These are phyloP conservation scores for Drosophila mayri DNA, from an alignment of 1,140 invertebrate species.

Conservation along the genomic window DNA sequence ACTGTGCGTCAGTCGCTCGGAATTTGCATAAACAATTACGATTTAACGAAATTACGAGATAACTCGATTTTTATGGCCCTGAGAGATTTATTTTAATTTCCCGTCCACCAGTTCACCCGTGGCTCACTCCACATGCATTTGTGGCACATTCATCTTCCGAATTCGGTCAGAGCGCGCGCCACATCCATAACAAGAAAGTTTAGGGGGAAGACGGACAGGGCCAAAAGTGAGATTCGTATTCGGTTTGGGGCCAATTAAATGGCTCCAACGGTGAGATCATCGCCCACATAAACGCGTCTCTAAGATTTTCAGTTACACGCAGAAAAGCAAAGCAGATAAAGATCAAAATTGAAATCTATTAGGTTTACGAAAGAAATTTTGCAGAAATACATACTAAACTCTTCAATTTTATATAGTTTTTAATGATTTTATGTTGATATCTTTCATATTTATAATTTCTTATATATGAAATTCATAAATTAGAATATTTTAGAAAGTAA, in stretches of 20 bases:
- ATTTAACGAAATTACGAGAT: slow-evolving; percentile 52
- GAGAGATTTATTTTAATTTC: slow-evolving; percentile 52
- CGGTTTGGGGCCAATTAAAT: slow-evolving; percentile 71
- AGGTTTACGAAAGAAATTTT: background rate
- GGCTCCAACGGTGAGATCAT: slow-evolving; percentile 70
- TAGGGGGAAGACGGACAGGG: slow-evolving; percentile 26
- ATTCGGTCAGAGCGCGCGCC: slow-evolving; percentile 72
- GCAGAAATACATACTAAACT: background rate
- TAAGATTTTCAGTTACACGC: slow-evolving; percentile 30
- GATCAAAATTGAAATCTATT: background rate
- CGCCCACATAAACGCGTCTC: slow-evolving; percentile 65
- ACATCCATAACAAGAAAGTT: slow-evolving; percentile 51
- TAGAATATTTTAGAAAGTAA: background rate
- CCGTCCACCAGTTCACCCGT: slow-evolving; percentile 13
- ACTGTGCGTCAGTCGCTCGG: slow-evolving; percentile 40
- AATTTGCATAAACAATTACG: slow-evolving; percentile 57
- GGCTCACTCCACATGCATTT: slow-evolving; percentile 38
- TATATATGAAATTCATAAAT: background rate
- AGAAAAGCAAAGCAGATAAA: background rate
- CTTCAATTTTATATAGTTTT: background rate
- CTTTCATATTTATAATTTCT: background rate
- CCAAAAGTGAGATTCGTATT: slow-evolving; percentile 50
- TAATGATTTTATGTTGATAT: background rate
- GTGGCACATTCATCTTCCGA: slow-evolving; percentile 77
- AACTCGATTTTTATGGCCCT: slow-evolving; percentile 42